Conservation (phyloP, 2,797 vertebrate genomes). For the Melanotaenia nigrans region DNA sequence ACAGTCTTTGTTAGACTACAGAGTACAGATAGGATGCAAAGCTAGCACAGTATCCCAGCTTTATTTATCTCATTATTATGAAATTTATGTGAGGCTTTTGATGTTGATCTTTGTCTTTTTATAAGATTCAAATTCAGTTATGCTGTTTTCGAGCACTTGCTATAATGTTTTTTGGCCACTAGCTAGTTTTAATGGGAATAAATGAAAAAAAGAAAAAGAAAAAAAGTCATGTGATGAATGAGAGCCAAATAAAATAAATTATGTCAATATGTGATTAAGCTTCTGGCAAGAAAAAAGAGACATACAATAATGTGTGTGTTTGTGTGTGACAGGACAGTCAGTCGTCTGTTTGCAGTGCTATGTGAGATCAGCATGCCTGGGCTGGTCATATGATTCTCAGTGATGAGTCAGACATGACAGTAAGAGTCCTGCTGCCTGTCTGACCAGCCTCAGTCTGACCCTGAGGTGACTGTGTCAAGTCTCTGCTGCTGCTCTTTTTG, state of each 20-base stretch:
- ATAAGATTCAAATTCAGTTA: not conserved
- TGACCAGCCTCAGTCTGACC: constrained; percentile 45
- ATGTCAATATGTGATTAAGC: constrained; percentile 19
- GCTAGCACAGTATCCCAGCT: not conserved
- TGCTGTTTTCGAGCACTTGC: constrained; percentile 5
- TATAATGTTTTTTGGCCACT: not conserved
- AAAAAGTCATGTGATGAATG: constrained; percentile 7
- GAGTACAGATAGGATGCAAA: not conserved
- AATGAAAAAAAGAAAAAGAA: not conserved
- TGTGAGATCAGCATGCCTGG: constrained; percentile 40
- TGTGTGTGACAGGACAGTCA: constrained; percentile 23
- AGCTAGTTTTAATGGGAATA: not conserved
- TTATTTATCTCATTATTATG: not conserved
- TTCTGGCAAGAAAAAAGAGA: constrained; percentile 40
- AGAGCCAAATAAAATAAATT: constrained; percentile 28
- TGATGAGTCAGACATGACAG: constrained; percentile 67
- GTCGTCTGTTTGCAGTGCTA: constrained; percentile 54
- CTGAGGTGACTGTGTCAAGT: constrained; percentile 41
- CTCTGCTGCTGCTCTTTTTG: constrained; percentile 40
- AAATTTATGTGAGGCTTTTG: not conserved
- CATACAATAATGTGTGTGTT: constrained; percentile 19
- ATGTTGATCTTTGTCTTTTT: not conserved
- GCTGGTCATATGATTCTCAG: constrained; percentile 60
- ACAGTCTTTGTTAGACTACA: not conserved
- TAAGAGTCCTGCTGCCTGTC: constrained; percentile 49